These are phyloP conservation scores for Drosophila anomalipes DNA, from an alignment of 2,888 invertebrate genomes.

Conservation along the genomic window DNA sequence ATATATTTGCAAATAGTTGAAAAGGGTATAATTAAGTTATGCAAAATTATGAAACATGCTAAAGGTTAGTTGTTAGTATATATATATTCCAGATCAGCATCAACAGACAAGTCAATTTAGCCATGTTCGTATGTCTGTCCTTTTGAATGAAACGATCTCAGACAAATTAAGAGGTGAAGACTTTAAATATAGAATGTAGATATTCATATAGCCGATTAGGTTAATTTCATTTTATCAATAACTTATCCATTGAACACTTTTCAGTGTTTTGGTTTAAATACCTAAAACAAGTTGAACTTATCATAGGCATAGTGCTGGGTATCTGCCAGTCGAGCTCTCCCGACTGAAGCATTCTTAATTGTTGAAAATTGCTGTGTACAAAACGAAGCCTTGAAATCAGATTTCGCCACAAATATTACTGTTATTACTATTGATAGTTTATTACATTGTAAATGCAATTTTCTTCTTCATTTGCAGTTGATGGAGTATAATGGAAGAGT, in stretches of 20 bases:
- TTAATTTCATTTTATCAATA: neutral
- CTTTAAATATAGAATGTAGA: neutral
- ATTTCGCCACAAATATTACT: neutral
- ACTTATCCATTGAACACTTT: neutral
- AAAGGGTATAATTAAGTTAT: neutral
- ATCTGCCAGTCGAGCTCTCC: neutral
- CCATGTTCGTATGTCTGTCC: too few relatives aligned
- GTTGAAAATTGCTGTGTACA: slow-evolving; percentile 12
- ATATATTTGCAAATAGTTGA: neutral
- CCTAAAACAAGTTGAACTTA: neutral
- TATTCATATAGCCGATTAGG: neutral
- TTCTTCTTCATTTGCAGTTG: slow-evolving; percentile 48
- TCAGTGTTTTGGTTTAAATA: neutral
- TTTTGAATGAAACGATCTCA: neutral
- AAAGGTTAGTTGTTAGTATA: too few relatives aligned
- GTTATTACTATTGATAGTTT: neutral
- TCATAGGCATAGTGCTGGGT: neutral
- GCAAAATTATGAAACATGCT: neutral
- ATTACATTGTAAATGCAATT: slow-evolving; percentile 38
- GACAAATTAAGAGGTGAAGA: neutral
- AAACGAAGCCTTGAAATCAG: slow-evolving; percentile 23
- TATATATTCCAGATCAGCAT: neutral
- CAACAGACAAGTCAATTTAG: neutral
- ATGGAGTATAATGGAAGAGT: slow-evolving; percentile 11
- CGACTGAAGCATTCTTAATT: neutral